Conservation (phyloP, 1,140 invertebrate genomes). For the Drosophila oshimai region DNA sequence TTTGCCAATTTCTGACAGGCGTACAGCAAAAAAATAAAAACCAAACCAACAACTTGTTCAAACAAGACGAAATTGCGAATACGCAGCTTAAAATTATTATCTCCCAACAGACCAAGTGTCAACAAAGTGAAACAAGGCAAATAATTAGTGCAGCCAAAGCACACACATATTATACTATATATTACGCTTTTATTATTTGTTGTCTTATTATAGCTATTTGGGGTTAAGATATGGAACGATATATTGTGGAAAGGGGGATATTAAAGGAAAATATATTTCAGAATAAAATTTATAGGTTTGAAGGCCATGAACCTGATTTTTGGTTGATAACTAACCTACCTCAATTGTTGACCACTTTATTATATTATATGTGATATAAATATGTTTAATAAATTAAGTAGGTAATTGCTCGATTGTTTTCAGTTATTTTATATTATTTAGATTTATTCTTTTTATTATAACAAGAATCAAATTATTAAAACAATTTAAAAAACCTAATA, state of each 20-base stretch:
- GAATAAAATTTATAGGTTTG: background rate
- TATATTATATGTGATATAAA: no score
- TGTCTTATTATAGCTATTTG: background rate
- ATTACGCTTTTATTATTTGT: slow-evolving; percentile 1
- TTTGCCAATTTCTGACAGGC: slow-evolving; percentile 27
- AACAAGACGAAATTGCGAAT: slow-evolving; percentile 43
- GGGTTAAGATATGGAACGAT: background rate
- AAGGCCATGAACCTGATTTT: background rate
- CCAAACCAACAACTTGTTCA: slow-evolving; percentile 52
- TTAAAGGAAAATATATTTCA: background rate
- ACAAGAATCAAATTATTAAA: no score
- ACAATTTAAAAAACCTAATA: no score
- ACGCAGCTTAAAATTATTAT: slow-evolving; percentile 46
- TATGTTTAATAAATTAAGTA: no score
- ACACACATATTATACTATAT: slow-evolving; percentile 1
- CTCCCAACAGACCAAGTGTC: slow-evolving; percentile 34
- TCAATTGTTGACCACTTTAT: no score
- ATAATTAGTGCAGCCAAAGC: slow-evolving; percentile 49
- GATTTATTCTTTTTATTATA: no score
- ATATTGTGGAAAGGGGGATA: no score
- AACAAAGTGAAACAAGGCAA: slow-evolving; percentile 44
- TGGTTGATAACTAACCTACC: background rate
- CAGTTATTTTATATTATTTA: background rate
- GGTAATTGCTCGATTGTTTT: background rate
- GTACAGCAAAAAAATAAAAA: slow-evolving; percentile 4